A percentile compares a stretch with the other conserved stretches of the same genome.
Conservation (phyloP, 2,113 vertebrate species). For the Mustela lutreola region DNA sequence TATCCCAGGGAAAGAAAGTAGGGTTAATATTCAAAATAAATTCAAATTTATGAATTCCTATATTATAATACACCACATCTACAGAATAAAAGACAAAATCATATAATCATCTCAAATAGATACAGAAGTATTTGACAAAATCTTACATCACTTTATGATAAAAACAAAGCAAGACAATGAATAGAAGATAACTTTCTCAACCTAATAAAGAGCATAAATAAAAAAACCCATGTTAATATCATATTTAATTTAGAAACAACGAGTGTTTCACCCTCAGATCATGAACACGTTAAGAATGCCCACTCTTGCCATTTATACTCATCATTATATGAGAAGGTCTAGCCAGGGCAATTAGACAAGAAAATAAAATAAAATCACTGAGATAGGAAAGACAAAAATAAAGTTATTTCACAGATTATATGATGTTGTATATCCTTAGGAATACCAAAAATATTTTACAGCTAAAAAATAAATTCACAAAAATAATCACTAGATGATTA, state of each 20-base stretch:
- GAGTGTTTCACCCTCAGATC: not conserved
- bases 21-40: not conserved
- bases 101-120: not conserved
- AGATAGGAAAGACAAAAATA: not conserved
- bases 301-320: not conserved
- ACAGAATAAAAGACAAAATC: not conserved
- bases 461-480: not conserved
- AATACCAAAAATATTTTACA: not conserved
- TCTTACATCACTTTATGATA: not conserved
- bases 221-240: not conserved
- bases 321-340: not conserved
- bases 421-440: not conserved
- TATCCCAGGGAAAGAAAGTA: not conserved
- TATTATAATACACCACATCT: not conserved
- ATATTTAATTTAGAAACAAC: conserved; percentile 12
- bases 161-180: not conserved
- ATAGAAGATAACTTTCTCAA: not conserved
- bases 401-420: not conserved
- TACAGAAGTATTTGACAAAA: not conserved
- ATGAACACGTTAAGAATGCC: not conserved
- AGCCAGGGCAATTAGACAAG: not conserved
- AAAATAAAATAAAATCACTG: not conserved
- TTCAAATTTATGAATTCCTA: not conserved
- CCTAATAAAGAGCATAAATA: not conserved
- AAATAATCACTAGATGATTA: not conserved